Evolutionary conservation across 2,888 invertebrate genomes (phyloP), one percentile per base, ranked within the genome.

Genomic region (Ectemnius continuus): DNA sequence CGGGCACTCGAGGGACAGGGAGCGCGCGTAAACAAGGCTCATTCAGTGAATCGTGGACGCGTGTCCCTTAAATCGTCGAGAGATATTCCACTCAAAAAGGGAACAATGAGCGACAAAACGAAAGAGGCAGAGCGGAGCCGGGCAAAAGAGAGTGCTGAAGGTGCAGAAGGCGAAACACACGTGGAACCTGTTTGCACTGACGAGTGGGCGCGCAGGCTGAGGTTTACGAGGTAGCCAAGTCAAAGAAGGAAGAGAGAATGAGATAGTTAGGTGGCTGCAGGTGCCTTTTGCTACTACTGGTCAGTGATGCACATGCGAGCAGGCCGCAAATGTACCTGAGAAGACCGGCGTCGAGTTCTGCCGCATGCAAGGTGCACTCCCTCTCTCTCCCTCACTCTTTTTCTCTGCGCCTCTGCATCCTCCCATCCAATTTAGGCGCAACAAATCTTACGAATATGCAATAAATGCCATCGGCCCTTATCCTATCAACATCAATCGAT

Each of bases 171-270:
- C 45, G 57, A 20, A 68, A 62, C 60, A 64, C 56, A 57, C 69
- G 52, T 61, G 67, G 71, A 81, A 84, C 84, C 76, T 70, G 69
- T 82, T 82, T 62, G 67, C 61, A 46, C 68, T 59, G 74, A 78
- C 73, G 81, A 80, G 81, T 81, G 77, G 81, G 76, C 80, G 76
- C 68, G 62, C 61, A 65, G 70, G 66, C 56, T 71, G 59, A 79
- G 75, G 71, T 81, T 81, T 78, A 81, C 73, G 79, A 77, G 66
- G 66, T 78, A 69, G 66, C 59, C 71, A 75, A 75, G 70, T 67
- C 58, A 36, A 79, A 67, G 68, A 61, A 76, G 67, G 52, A 69
- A 67, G 74, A 77, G 58, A 70, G 76, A 79, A 70, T 67, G 67
- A 63, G 75, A 77, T 75, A 73, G 78, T 75, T 75, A 56, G 59